Evolutionary conservation across 2,888 invertebrate species (phyloP).

Genomic region (Priocnemis perturbator): DNA sequence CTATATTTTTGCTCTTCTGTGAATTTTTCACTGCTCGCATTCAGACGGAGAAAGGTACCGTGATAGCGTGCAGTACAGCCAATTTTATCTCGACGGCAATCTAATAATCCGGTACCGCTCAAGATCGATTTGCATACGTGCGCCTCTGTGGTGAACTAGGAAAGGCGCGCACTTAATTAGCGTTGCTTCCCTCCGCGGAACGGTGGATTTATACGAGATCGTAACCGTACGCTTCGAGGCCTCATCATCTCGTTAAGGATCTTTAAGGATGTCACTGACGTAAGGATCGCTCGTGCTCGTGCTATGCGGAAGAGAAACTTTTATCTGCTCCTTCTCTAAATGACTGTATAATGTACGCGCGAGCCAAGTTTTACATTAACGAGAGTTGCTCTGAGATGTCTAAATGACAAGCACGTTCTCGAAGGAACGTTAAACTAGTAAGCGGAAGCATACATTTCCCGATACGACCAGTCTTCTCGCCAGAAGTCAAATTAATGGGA

Average conservation of each 20-base stretch:
- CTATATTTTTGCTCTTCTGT: neutral
- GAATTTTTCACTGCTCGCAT: neutral
- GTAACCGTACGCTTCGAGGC: slow-evolving; percentile 41
- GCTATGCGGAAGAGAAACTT: slow-evolving; percentile 35
- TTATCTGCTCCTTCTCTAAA: no score
- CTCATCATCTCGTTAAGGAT: slow-evolving; percentile 49
- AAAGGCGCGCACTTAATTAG: slow-evolving; percentile 54
- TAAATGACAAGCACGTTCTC: no score
- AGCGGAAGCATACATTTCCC: no score
- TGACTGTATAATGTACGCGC: no score
- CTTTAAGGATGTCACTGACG: slow-evolving; percentile 29
- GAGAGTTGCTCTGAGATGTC: no score
- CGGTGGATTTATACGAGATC: slow-evolving; percentile 44
- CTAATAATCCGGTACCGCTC: slow-evolving; percentile 19
- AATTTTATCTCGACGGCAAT: no score
- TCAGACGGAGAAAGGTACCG: slow-evolving; percentile 11
- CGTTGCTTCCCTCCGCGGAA: slow-evolving; percentile 36
- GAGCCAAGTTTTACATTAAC: no score
- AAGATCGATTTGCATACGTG: slow-evolving; percentile 52
- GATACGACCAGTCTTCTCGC: no score
- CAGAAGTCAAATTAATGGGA: no score
- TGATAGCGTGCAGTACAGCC: slow-evolving; percentile 9
- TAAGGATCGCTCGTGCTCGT: slow-evolving; percentile 21
- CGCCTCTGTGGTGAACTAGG: slow-evolving; percentile 38
- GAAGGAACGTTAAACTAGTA: no score